A percentile compares a stretch with the other conserved stretches of the same genome.
Conservation (phyloP, 2,797 vertebrate species). For the Triplophysa yarkandensis region DNA sequence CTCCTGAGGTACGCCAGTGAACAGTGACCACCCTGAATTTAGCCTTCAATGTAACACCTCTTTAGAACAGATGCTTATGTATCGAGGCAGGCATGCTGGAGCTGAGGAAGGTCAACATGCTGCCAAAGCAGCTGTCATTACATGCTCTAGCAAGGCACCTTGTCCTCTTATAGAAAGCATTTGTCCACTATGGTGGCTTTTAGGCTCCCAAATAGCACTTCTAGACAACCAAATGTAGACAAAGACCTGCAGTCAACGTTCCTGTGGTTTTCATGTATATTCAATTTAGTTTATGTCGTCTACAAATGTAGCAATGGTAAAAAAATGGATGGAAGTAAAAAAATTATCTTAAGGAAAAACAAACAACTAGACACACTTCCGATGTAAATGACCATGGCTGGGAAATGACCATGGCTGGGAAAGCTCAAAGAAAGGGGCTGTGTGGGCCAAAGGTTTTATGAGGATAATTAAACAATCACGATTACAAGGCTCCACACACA, state of each 20-base stretch:
- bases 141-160: constrained; percentile 9
- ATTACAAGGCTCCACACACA: constrained; percentile 36
- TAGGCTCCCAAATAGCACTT: constrained; percentile 16
- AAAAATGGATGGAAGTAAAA: not conserved
- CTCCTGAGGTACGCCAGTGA: constrained; percentile 3
- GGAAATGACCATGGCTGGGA: constrained; percentile 46
- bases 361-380: constrained; percentile 8
- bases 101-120: constrained; percentile 42
- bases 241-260: too few relatives aligned
- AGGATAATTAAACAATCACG: constrained; percentile 53
- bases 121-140: constrained; percentile 48
- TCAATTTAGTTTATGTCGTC: too few relatives aligned
- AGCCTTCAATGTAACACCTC: constrained; percentile 37
- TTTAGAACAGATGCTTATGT: constrained; percentile 40
- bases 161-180: constrained; percentile 43
- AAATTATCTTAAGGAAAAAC: not conserved
- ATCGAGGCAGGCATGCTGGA: constrained; percentile 24
- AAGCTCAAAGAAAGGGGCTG: constrained; percentile 46
- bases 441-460: constrained; percentile 44
- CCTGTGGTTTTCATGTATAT: not conserved
- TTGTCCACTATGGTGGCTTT: constrained; percentile 34
- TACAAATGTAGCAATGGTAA: too few relatives aligned
- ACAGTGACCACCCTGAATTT: constrained; percentile 36
- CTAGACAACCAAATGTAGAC: not conserved
- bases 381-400: constrained; percentile 38